Evolutionary conservation across 2,888 invertebrate genomes (phyloP), one percentile per base, ranked within the genome.

Genomic region (Oscheius onirici): DNA sequence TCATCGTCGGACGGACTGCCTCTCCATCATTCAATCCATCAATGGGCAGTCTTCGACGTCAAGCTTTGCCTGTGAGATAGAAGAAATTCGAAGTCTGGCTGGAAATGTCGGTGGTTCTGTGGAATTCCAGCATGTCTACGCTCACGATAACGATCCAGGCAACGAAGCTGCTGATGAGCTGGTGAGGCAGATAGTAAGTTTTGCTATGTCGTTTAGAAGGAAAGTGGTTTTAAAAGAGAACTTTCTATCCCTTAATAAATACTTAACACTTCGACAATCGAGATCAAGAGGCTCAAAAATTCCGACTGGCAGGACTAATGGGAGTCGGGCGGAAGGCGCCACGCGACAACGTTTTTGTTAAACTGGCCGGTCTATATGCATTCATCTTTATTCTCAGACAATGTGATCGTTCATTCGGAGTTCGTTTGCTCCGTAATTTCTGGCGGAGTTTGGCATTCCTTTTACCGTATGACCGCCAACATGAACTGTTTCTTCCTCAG

Each of bases 91-190:
- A 22, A 24, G n/a, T 3, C 17, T 49, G 46, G 20, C 34, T 1
- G 41, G 28, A 8, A 22, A 44, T 26, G 20, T 68, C 41, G 22
- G 20, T 3, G 57, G 46, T 3, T 15, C 26, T 17, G 68, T 68
- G 3, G 10, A 68, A 15, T 68, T 68, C n/a, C 26, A 68, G 17
- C 68, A 68, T 44, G 68, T 68, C 28, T 57, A 68, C 17, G 68
- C 68, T 3, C 68, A 68, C 43, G 26, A 26, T 22, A 22, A 20
- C n/a, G 68, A 68, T 57, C 55, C 68, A 8, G 68, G 68, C 3
- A 68, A 68, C 22, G 68, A 68, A 28, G 68, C 68, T 28, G 55
- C 57, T 0, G 68, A 68, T 26, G 57, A 57, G 10, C 43, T 68
- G 24, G 68, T 57, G 8, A 17, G 57, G 15, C 68, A 68, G 44